phyloP scores from a whole-genome alignment of 1,140 invertebrate species.

The Scylla paramamosain region DNA sequence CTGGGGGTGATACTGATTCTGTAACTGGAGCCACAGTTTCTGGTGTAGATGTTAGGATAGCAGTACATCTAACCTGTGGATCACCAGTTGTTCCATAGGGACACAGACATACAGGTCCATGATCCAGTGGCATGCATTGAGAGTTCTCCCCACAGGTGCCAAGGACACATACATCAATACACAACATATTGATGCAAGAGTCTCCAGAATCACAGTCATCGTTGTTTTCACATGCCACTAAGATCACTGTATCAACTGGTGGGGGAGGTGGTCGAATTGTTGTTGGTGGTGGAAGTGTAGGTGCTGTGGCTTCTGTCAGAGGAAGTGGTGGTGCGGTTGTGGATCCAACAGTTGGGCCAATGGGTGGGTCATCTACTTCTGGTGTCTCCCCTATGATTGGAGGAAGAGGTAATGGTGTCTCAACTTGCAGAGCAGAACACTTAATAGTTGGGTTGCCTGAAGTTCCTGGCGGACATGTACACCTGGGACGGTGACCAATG shows the following conservation, averaged over 20 bases:
- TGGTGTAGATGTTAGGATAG: constrained; percentile 45
- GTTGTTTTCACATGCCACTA: constrained; percentile 74
- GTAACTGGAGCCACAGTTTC: constrained; percentile 78
- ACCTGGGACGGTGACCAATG: constrained; percentile 68
- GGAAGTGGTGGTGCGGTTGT: constrained; percentile 85
- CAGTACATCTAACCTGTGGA: constrained; percentile 78
- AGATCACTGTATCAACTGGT: constrained; percentile 52
- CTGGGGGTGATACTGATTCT: constrained; percentile 39
- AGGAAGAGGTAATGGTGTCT: constrained; percentile 83
- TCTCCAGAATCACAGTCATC: constrained; percentile 72
- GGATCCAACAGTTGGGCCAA: constrained; percentile 86
- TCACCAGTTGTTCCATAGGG: constrained; percentile 76
- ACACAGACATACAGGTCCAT: constrained; percentile 70
- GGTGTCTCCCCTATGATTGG: constrained; percentile 84
- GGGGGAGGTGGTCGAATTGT: constrained; percentile 64
- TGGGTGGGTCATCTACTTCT: constrained; percentile 80
- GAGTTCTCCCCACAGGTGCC: constrained; percentile 83
- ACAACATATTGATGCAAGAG: constrained; percentile 79
- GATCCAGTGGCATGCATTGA: constrained; percentile 78
- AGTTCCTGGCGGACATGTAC: constrained; percentile 86
- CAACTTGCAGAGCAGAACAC: constrained; percentile 86
- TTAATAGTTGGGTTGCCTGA: constrained; percentile 81
- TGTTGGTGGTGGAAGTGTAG: constrained; percentile 77
- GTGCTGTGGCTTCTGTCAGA: constrained; percentile 66
- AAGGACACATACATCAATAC: constrained; percentile 87